phyloP scores from a whole-genome alignment of 2,888 invertebrate species.

The Hyalella azteca region DNA sequence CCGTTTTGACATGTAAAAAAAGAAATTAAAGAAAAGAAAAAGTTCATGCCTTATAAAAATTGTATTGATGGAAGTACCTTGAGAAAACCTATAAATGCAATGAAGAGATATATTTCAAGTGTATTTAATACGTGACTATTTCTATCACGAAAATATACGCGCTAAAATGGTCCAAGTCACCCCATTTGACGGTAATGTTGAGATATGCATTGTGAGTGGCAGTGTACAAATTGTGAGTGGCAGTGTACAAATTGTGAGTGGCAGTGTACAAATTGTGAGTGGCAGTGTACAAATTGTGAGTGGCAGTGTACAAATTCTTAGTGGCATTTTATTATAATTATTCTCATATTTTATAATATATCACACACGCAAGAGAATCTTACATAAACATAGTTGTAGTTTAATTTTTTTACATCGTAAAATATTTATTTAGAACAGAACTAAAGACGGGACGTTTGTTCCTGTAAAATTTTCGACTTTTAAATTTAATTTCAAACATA shows the following conservation, averaged over 20 bases:
- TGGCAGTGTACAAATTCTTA: not conserved
- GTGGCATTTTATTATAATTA: not conserved
- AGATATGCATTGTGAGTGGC: not conserved
- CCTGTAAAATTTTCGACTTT: not conserved
- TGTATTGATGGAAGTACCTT: too few relatives aligned
- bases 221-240: not conserved
- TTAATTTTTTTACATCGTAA: not conserved
- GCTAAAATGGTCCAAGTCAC: not conserved
- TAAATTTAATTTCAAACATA: too few relatives aligned
- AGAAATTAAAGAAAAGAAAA: too few relatives aligned
- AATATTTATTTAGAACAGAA: not conserved
- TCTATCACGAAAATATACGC: not conserved
- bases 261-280: not conserved
- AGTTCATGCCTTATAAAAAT: too few relatives aligned
- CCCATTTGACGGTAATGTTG: not conserved
- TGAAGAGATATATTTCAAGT: too few relatives aligned
- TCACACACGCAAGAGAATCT: slow-evolving; percentile 7
- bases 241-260: not conserved
- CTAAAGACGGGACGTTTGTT: not conserved
- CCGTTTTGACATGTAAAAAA: too few relatives aligned
- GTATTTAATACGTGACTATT: too few relatives aligned
- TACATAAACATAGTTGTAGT: not conserved
- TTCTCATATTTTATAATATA: not conserved
- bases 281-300: not conserved
- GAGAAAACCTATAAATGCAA: too few relatives aligned